Conservation (phyloP, 2,888 invertebrate species). For the Mantis religiosa region DNA sequence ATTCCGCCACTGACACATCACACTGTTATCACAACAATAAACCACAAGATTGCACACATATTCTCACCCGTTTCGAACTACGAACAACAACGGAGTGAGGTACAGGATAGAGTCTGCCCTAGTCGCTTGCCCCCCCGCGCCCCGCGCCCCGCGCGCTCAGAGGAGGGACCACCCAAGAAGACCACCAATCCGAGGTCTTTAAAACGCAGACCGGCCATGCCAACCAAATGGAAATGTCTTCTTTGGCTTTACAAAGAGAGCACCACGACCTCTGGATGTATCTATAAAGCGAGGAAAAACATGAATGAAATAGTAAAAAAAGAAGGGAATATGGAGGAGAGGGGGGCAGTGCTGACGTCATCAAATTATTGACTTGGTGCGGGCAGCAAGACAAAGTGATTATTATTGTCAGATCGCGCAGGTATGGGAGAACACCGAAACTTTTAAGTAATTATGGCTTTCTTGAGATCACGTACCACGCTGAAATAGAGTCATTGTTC, state of each 20-base stretch:
- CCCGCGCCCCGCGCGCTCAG: background rate
- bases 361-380: background rate
- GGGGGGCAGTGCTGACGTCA: background rate
- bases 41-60: background rate
- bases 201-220: conserved; percentile 19
- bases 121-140: background rate
- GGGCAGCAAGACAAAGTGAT: background rate
- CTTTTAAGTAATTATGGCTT: background rate
- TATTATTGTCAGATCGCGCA: background rate
- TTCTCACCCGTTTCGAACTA: background rate
- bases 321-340: background rate
- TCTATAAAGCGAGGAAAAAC: background rate
- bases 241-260: background rate
- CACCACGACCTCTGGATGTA: background rate
- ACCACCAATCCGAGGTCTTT: conserved; percentile 27
- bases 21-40: too few species aligned
- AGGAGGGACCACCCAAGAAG: conserved; percentile 30
- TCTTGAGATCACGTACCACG: background rate
- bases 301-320: background rate
- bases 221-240: conserved; percentile 31
- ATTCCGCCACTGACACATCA: too few species aligned
- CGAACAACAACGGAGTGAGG: background rate
- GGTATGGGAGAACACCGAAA: background rate
- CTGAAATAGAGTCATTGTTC: background rate
- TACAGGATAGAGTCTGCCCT: background rate